Evolutionary conservation across 2,113 vertebrate genomes (phyloP).

Genomic region (Rhinoderma darwinii): DNA sequence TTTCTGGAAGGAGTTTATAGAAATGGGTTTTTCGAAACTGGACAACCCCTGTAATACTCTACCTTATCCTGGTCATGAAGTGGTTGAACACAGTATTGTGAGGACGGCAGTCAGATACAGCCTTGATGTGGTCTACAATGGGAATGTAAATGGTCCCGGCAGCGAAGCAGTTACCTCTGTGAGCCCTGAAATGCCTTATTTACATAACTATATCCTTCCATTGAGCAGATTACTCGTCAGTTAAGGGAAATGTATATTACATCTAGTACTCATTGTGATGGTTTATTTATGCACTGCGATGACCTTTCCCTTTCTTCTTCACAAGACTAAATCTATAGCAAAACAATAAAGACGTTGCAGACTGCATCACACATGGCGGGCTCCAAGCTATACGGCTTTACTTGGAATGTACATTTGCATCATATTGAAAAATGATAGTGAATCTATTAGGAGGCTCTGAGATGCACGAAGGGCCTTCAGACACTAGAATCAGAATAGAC

Average conservation of each 20-base stretch:
- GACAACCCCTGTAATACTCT: too few relatives aligned
- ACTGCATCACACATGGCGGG: not conserved
- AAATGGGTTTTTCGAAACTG: too few relatives aligned
- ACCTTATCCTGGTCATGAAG: too few relatives aligned
- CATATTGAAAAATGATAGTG: not conserved
- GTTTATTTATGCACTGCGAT: not conserved
- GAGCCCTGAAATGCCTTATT: too few relatives aligned
- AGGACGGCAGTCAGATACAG: not conserved
- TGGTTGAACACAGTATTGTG: too few relatives aligned
- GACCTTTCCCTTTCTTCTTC: not conserved
- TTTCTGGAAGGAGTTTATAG: too few relatives aligned
- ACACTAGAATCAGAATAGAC: not conserved
- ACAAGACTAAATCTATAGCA: not conserved
- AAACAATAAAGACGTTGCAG: conserved; percentile 6
- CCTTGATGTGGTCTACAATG: not conserved
- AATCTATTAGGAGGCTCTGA: not conserved
- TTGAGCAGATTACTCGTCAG: not conserved
- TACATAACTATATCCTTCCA: not conserved
- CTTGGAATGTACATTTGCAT: not conserved
- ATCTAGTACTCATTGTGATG: not conserved
- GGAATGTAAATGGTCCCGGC: not conserved
- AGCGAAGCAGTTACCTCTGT: not conserved
- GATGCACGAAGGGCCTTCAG: not conserved
- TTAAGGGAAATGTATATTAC: not conserved
- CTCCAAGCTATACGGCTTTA: not conserved